Conservation (phyloP, 2,888 invertebrate species). For the Macrophya annulata region DNA sequence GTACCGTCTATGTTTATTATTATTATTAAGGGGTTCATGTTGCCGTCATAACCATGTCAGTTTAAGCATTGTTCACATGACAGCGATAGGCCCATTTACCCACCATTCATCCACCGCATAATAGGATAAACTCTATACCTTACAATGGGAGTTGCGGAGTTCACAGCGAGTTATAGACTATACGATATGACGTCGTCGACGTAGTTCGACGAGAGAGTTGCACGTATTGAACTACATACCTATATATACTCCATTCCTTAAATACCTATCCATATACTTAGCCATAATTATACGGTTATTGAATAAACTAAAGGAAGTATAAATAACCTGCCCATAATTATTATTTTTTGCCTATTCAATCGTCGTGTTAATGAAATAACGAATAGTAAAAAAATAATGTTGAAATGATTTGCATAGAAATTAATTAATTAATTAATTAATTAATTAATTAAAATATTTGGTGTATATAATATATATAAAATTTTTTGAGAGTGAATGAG, state of each 20-base stretch:
- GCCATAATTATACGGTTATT: not conserved
- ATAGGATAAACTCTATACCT: constrained; percentile 69
- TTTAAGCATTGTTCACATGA: constrained; percentile 74
- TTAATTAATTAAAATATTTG: no score
- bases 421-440: no score
- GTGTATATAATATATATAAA: no score
- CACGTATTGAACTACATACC: not conserved
- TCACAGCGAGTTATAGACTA: constrained; percentile 36
- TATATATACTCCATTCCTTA: not conserved
- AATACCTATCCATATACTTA: not conserved
- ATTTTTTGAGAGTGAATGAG: not conserved
- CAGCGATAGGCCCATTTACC: constrained; percentile 69
- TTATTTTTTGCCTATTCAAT: no score
- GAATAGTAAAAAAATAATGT: no score
- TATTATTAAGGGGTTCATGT: constrained; percentile 74
- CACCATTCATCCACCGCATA: constrained; percentile 62
- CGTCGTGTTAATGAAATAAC: no score
- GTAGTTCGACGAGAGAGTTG: constrained; percentile 31
- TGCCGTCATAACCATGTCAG: constrained; percentile 78
- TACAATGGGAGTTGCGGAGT: constrained; percentile 51
- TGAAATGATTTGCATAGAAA: no score
- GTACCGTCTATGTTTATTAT: constrained; percentile 64
- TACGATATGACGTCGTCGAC: no score
- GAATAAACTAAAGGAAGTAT: not conserved
- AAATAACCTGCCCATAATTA: no score